Conservation (phyloP, 2,888 invertebrate species). For the Eristalinus sepulchralis region DNA sequence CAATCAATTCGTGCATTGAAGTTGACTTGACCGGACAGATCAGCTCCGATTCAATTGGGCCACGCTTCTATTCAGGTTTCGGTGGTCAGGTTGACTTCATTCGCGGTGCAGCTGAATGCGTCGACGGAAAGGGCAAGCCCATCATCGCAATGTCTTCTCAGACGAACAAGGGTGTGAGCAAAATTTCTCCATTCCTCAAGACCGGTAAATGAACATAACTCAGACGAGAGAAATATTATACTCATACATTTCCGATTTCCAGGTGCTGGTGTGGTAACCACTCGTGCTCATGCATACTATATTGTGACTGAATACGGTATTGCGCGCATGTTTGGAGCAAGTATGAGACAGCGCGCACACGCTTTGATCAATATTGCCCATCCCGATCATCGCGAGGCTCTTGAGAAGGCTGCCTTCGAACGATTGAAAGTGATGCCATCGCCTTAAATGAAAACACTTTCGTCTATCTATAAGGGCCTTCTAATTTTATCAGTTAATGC, state of each 20-base stretch:
- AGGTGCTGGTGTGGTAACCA: conserved; percentile 97
- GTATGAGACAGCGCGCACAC: conserved; percentile 93
- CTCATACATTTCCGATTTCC: conserved; percentile 53
- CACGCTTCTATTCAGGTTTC: conserved; percentile 87
- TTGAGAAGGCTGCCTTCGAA: conserved; percentile 95
- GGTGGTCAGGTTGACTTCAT: conserved; percentile 98
- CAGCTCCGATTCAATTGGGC: conserved; percentile 95
- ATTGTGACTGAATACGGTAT: conserved; percentile 96
- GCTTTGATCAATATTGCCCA: conserved; percentile 94
- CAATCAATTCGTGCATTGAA: conserved; percentile 98
- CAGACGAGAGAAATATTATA: background rate
- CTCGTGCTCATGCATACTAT: conserved; percentile 95
- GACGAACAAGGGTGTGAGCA: conserved; percentile 89
- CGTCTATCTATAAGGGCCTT: conserved; percentile 64
- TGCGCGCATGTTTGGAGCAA: conserved; percentile 94
- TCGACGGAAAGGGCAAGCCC: conserved; percentile 93
- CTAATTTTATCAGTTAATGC: conserved; percentile 50
- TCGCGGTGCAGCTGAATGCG: conserved; percentile 91
- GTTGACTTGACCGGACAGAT: conserved; percentile 97
- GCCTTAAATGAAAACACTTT: conserved; percentile 46
- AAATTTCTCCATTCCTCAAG: conserved; percentile 92
- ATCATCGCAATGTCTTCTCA: conserved; percentile 94
- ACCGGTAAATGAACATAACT: conserved; percentile 83
- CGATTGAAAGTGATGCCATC: conserved; percentile 89
- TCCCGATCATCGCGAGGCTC: conserved; percentile 90